Percentiles rank a stretch among this genome's conserved stretches.
Evolutionary conservation across 2,888 invertebrate genomes (phyloP).

Genomic region (Drosophila gaucha): DNA sequence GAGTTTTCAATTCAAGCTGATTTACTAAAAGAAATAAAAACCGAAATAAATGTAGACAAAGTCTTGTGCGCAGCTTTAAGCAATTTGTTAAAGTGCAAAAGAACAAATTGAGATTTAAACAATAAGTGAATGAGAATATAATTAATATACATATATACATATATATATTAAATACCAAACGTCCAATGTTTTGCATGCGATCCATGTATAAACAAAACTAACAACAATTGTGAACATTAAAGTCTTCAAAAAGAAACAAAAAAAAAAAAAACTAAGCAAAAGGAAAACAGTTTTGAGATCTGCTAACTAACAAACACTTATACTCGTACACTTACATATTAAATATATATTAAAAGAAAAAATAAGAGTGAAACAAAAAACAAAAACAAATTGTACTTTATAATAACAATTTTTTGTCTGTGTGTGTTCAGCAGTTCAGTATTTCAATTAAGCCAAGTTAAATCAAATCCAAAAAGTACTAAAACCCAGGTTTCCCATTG

Average conservation of each 20-base stretch:
- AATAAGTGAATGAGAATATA: constrained; percentile 39
- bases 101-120: constrained; percentile 37
- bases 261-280: no score
- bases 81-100: constrained; percentile 57
- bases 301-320: constrained; percentile 36
- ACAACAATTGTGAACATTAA: constrained; percentile 73
- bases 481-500: constrained; percentile 67
- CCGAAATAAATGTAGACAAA: constrained; percentile 48
- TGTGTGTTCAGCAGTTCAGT: constrained; percentile 73
- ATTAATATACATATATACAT: constrained; percentile 12
- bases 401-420: constrained; percentile 55
- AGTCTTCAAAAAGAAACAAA: constrained; percentile 53
- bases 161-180: constrained; percentile 61
- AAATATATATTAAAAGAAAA: constrained; percentile 18
- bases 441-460: constrained; percentile 78
- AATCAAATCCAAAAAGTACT: constrained; percentile 37
- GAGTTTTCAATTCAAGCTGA: constrained; percentile 38
- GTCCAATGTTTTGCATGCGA: constrained; percentile 68
- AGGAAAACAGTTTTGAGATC: constrained; percentile 37
- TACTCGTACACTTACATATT: constrained; percentile 26
- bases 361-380: constrained; percentile 57
- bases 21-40: constrained; percentile 23
- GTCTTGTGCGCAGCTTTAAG: constrained; percentile 74
- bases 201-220: constrained; percentile 58
- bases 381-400: constrained; percentile 36